A percentile compares a stretch with the other conserved stretches of the same genome.
phyloP scores from a whole-genome alignment of 2,797 vertebrate species.

The Tenualosa ilisha region DNA sequence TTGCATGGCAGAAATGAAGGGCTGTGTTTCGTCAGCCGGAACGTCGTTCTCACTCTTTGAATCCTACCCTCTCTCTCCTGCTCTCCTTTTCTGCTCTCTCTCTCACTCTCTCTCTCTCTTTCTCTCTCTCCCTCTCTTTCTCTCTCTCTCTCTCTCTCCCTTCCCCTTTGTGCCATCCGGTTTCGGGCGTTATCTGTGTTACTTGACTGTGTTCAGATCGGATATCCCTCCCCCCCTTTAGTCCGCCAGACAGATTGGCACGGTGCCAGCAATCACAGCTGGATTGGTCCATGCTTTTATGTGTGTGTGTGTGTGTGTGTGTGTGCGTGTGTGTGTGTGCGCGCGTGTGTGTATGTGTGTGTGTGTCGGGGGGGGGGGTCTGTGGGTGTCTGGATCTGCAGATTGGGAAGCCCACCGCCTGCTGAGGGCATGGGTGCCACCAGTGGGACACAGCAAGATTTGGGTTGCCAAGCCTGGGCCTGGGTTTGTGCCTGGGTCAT shows the following conservation, averaged over 20 bases:
- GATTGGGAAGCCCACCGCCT: conserved; percentile 34
- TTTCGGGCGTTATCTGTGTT: conserved; percentile 30
- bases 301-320: conserved; percentile 6
- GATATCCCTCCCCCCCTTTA: conserved; percentile 33
- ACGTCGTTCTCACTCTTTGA: neutral
- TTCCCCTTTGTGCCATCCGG: neutral
- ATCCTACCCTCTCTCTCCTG: neutral
- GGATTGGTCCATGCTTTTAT: conserved; percentile 57
- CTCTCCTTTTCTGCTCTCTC: neutral
- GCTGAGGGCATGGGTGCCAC: conserved; percentile 33
- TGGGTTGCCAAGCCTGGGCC: neutral
- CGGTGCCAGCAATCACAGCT: conserved; percentile 69
- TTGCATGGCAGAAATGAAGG: neutral
- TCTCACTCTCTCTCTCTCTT: neutral
- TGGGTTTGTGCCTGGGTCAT: neutral
- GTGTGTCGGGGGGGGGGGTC: neutral
- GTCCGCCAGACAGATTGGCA: conserved; percentile 60
- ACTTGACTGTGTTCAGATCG: conserved; percentile 41
- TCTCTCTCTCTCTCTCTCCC: neutral
- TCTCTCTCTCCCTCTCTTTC: neutral
- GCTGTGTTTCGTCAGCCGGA: neutral
- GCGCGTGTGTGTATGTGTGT: neutral
- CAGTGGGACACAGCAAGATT: conserved; percentile 21
- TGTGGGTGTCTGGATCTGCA: conserved; percentile 32
- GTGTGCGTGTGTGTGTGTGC: neutral